These are phyloP conservation scores for Elaphurus davidianus DNA, from an alignment of 2,113 vertebrate species.

Conservation along the genomic window DNA sequence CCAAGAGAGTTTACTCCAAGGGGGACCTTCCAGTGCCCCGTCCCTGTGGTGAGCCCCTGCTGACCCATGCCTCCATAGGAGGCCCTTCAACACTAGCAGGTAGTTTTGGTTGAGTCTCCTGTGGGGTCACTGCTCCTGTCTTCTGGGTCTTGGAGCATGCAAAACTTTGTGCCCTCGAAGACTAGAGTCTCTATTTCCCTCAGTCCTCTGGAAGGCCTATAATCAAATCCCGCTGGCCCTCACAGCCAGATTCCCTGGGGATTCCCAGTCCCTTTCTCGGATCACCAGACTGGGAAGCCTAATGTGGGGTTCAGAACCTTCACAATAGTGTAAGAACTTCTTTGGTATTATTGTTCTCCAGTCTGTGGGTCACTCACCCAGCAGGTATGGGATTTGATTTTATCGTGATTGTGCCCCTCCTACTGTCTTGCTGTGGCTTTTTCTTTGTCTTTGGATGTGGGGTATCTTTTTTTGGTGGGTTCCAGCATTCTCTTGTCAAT, in stretches of 20 bases:
- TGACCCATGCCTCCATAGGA: not conserved
- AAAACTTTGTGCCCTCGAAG: not conserved
- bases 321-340: not conserved
- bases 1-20: not conserved
- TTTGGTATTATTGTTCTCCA: not conserved
- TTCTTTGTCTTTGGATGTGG: not conserved
- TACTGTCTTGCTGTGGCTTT: not conserved
- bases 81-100: not conserved
- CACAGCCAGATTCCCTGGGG: not conserved
- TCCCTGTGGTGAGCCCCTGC: not conserved
- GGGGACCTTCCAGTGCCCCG: fast-evolving
- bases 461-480: not conserved
- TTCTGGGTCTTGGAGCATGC: not conserved
- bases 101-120: not conserved
- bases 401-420: not conserved
- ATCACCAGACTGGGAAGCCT: not conserved
- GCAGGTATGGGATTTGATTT: not conserved
- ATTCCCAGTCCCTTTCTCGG: not conserved
- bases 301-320: not conserved
- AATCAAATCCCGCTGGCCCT: not conserved
- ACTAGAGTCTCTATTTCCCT: not conserved
- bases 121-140: not conserved
- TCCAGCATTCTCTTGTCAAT: not conserved
- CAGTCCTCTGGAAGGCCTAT: not conserved
- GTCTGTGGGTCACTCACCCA: not conserved